A percentile compares a stretch with the other conserved stretches of the same genome.
These are phyloP conservation scores for Andrena haemorrhoa DNA, from an alignment of 2,888 invertebrate genomes.

Conservation along the genomic window DNA sequence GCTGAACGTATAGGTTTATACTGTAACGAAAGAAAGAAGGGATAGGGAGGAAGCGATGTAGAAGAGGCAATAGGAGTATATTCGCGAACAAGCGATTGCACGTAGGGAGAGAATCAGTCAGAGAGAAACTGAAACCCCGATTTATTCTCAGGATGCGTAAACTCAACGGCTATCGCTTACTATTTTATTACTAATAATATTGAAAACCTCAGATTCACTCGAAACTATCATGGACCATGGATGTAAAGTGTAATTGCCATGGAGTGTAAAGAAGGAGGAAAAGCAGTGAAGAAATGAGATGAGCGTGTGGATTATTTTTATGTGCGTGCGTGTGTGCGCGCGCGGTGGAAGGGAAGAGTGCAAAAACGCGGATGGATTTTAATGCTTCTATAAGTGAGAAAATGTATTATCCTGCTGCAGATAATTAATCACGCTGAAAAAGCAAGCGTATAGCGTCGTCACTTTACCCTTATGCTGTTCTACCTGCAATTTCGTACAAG, in stretches of 20 bases:
- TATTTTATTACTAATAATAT: constrained; percentile 78
- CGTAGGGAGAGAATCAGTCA: not conserved
- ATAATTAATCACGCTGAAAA: constrained; percentile 60
- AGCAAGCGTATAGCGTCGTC: constrained; percentile 76
- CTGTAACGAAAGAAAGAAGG: constrained; percentile 7
- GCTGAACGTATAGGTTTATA: constrained; percentile 25
- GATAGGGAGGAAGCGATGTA: no score
- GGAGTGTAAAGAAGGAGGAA: constrained; percentile 48
- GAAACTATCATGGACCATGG: constrained; percentile 73
- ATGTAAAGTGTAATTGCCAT: constrained; percentile 64
- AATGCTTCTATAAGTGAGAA: constrained; percentile 59
- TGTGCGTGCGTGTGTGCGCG: not conserved
- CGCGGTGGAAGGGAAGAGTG: constrained; percentile 24
- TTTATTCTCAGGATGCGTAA: constrained; percentile 68
- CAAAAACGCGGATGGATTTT: constrained; percentile 36
- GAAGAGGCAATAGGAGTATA: not conserved
- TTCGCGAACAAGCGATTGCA: not conserved
- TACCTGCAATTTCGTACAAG: constrained; percentile 82
- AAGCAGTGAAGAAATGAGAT: constrained; percentile 15
- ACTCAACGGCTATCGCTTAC: constrained; percentile 67
- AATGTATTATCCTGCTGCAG: constrained; percentile 62
- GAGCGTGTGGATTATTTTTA: constrained; percentile 8
- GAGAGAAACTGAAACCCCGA: constrained; percentile 48
- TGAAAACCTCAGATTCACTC: constrained; percentile 72
- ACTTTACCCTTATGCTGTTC: constrained; percentile 82